These are phyloP conservation scores for Lepus europaeus DNA, from an alignment of 2,113 vertebrate genomes.

Conservation along the genomic window DNA sequence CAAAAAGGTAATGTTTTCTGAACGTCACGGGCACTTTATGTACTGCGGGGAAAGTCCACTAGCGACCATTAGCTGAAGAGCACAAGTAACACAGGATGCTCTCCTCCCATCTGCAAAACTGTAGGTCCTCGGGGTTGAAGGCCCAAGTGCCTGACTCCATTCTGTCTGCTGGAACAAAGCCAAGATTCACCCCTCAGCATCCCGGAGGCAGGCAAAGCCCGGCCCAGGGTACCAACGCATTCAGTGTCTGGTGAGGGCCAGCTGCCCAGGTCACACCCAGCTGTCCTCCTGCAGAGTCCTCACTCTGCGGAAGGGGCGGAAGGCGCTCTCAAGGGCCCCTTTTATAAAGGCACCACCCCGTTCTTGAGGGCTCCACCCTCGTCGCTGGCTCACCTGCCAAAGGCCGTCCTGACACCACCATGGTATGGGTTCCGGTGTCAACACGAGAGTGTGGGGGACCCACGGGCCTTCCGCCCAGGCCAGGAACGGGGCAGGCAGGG, in stretches of 20 bases:
- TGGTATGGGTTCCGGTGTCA: not conserved
- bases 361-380: not conserved
- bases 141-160: not conserved
- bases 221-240: not conserved
- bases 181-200: not conserved
- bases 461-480: not conserved
- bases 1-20: not conserved
- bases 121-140: not conserved
- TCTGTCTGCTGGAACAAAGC: not conserved
- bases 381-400: not conserved
- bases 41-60: not conserved
- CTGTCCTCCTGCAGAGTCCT: not conserved
- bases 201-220: not conserved
- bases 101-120: not conserved
- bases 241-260: not conserved
- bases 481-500: accelerated
- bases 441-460: not conserved
- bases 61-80: not conserved
- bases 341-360: not conserved
- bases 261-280: not conserved
- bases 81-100: not conserved
- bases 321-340: not conserved
- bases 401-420: not conserved
- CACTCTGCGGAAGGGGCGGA: not conserved
- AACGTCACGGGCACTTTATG: not conserved